Evolutionary conservation across 2,113 vertebrate species (phyloP).

Genomic region (Felis catus): F.catus_Fca126_mat1.0 CM031417.1:85755001-85755500

Average conservation of each 20-base stretch:
- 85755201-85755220: background rate
- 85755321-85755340: background rate
- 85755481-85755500: background rate
- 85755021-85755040: background rate
- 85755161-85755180: rapidly evolving
- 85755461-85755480: background rate
- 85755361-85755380: background rate
- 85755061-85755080: rapidly evolving
- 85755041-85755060: rapidly evolving
- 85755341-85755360: background rate
- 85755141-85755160: rapidly evolving
- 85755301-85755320: background rate
- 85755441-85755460: background rate
- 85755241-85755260: background rate
- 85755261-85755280: background rate
- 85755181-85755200: rapidly evolving
- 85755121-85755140: rapidly evolving
- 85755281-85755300: background rate
- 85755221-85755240: background rate
- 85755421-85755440: no score
- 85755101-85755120: background rate
- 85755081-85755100: rapidly evolving
- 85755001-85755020: background rate
- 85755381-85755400: background rate
- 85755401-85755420: background rate